phyloP scores from a whole-genome alignment of 2,888 invertebrate species.

The Stenichneumon culpator region DNA sequence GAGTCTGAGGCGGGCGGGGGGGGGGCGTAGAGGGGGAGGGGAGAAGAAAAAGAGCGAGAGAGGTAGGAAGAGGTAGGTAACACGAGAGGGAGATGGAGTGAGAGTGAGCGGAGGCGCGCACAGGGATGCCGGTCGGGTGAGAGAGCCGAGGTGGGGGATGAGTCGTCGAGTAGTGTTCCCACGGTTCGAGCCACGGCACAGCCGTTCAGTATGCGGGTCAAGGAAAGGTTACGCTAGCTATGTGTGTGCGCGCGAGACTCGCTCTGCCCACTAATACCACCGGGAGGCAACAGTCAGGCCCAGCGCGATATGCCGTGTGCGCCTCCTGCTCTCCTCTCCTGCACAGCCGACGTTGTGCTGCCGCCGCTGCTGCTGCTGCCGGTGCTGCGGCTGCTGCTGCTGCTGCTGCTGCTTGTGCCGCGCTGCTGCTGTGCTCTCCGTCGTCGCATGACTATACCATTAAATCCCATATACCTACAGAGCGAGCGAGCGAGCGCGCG shows the following conservation, averaged over 20 bases:
- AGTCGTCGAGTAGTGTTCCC: constrained; percentile 85
- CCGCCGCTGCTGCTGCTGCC: constrained; percentile 1
- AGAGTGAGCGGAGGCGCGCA: constrained; percentile 70
- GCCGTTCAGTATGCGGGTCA: constrained; percentile 89
- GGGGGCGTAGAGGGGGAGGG: constrained; percentile 26
- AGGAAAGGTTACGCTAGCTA: constrained; percentile 87
- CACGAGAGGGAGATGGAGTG: constrained; percentile 66
- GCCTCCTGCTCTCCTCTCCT: constrained; percentile 34
- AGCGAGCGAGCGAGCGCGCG: neutral
- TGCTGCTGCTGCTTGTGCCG: constrained; percentile 52
- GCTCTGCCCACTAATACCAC: constrained; percentile 68
- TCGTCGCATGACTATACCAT: constrained; percentile 81
- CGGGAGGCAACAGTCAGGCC: constrained; percentile 20
- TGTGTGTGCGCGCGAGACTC: constrained; percentile 72
- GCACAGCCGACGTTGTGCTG: constrained; percentile 57
- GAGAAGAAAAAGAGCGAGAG: constrained; percentile 81
- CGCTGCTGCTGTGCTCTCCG: constrained; percentile 68
- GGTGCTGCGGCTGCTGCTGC: constrained; percentile 32
- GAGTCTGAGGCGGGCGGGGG: constrained; percentile 59
- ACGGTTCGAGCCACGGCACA: constrained; percentile 88
- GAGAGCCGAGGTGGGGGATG: constrained; percentile 78
- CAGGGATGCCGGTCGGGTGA: constrained; percentile 62
- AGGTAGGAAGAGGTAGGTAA: constrained; percentile 67
- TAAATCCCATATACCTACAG: constrained; percentile 73
- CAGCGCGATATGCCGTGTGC: constrained; percentile 30